Evolutionary conservation across 2,113 vertebrate species (phyloP).

Genomic region (Centropus unirufus): DNA sequence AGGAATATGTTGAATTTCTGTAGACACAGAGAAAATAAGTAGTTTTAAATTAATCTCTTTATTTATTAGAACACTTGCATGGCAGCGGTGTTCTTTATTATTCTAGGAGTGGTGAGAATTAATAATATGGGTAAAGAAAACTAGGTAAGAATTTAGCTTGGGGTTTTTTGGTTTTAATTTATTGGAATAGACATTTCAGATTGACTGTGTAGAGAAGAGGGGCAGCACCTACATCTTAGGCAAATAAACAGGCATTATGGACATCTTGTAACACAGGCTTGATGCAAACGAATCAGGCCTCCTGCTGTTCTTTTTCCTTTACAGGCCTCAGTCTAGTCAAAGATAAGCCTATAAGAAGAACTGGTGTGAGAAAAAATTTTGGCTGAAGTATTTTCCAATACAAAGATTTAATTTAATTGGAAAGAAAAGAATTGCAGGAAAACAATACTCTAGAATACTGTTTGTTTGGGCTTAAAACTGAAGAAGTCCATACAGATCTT

Average conservation of each 20-base stretch:
- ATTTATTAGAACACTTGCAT: conserved; percentile 52
- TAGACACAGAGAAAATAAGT: conserved; percentile 1
- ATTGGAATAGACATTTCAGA: conserved; percentile 16
- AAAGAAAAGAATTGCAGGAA: background rate
- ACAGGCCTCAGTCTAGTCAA: background rate
- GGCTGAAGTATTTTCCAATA: background rate
- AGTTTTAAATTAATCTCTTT: background rate
- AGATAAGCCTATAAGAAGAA: background rate
- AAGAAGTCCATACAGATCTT: background rate
- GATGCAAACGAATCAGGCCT: background rate
- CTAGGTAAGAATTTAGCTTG: background rate
- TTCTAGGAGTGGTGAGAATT: background rate
- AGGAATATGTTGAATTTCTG: conserved; percentile 31
- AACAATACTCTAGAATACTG: background rate
- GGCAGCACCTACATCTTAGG: background rate
- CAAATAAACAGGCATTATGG: background rate
- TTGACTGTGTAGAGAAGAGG: background rate
- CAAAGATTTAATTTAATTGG: background rate
- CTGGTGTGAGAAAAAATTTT: background rate
- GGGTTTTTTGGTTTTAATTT: conserved; percentile 1
- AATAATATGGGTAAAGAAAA: background rate
- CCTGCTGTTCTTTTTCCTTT: background rate
- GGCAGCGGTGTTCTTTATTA: background rate
- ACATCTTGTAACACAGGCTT: background rate
- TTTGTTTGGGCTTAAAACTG: background rate